Percentiles rank a stretch among this genome's conserved stretches.
Evolutionary conservation across 2,888 invertebrate species (phyloP).

Genomic region (Drosophila infuscata): DNA sequence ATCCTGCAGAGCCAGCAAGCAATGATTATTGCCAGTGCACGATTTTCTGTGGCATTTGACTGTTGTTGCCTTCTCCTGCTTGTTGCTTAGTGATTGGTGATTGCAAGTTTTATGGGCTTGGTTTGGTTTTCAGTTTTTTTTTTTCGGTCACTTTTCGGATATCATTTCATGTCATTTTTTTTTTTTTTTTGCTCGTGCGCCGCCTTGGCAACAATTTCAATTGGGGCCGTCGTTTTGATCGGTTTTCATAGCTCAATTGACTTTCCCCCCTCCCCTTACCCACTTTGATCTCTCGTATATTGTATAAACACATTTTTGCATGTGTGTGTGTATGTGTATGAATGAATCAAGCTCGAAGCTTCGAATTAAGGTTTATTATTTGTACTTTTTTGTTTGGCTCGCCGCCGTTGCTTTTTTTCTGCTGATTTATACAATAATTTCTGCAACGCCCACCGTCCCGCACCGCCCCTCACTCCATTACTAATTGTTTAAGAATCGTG

Average conservation of each 20-base stretch:
- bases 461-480: slow-evolving; percentile 4
- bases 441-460: slow-evolving; percentile 25
- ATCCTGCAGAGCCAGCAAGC: slow-evolving; percentile 36
- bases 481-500: slow-evolving; percentile 74
- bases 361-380: slow-evolving; percentile 78
- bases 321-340: slow-evolving; percentile 49
- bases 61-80: slow-evolving; percentile 26
- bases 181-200: slow-evolving; percentile 45
- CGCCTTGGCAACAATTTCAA: slow-evolving; percentile 73
- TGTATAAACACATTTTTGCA: slow-evolving; percentile 36
- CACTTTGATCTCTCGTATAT: slow-evolving; percentile 41
- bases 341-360: slow-evolving; percentile 75
- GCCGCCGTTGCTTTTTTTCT: slow-evolving; percentile 44
- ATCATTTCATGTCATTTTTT: slow-evolving; percentile 61
- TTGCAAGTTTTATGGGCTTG: slow-evolving; percentile 61
- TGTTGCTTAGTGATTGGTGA: slow-evolving; percentile 49
- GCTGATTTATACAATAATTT: slow-evolving; percentile 75
- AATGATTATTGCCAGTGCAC: slow-evolving; percentile 75
- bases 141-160: slow-evolving; percentile 46
- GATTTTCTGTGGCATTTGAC: slow-evolving; percentile 74
- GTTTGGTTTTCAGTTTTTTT: slow-evolving; percentile 24
- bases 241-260: slow-evolving; percentile 75
- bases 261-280: neutral
- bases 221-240: slow-evolving; percentile 65
- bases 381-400: slow-evolving; percentile 34